Evolutionary conservation across 2,888 invertebrate genomes (phyloP).

Genomic region (Exephanes ischioxanthus): DNA sequence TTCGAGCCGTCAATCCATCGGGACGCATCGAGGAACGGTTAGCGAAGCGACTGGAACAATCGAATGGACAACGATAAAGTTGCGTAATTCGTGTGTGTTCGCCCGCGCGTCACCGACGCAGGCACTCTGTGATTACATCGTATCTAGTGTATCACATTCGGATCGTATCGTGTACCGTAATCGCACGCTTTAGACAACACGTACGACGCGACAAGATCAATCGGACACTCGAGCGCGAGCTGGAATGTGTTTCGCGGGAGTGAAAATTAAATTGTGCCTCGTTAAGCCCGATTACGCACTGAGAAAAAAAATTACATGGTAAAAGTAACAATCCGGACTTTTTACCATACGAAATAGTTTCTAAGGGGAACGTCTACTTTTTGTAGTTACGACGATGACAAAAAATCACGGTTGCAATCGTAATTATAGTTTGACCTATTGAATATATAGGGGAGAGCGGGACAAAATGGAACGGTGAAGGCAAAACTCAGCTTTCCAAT

Average conservation of each 20-base stretch:
- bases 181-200: background rate
- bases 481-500: no score
- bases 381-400: no score
- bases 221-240: background rate
- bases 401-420: no score
- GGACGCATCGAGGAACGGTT: slow-evolving; percentile 38
- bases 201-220: background rate
- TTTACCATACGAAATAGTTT: no score
- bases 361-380: no score
- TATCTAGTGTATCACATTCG: background rate
- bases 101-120: slow-evolving; percentile 45
- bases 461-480: no score
- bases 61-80: slow-evolving; percentile 56
- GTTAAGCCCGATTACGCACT: background rate
- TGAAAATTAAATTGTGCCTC: background rate
- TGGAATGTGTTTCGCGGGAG: background rate
- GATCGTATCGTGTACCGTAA: background rate
- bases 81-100: slow-evolving; percentile 52
- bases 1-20: slow-evolving; percentile 48
- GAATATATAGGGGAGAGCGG: no score
- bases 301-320: no score
- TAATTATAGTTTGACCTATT: no score
- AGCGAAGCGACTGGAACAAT: slow-evolving; percentile 51
- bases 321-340: no score
- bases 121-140: slow-evolving; percentile 22